Conservation (phyloP, 2,888 invertebrate genomes). For the Aporophyla lueneburgensis region DNA sequence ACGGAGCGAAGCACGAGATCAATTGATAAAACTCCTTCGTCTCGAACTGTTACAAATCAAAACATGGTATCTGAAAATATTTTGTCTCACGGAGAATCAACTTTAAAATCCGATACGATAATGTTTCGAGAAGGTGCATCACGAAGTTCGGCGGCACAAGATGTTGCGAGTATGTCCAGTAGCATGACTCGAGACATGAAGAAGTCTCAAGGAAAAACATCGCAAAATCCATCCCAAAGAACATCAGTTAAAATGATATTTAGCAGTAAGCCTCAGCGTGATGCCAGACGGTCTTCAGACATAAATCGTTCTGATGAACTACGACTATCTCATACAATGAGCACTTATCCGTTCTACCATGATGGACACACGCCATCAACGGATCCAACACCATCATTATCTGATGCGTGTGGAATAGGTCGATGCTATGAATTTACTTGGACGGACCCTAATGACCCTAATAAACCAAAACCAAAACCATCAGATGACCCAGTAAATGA, state of each 20-base stretch:
- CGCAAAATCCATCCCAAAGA: neutral
- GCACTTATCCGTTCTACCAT: slow-evolving; percentile 40
- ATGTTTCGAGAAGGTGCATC: neutral
- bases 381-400: neutral
- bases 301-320: fast-evolving
- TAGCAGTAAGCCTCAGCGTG: neutral
- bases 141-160: neutral
- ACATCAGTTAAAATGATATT: neutral
- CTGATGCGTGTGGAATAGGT: slow-evolving; percentile 30
- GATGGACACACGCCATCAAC: neutral
- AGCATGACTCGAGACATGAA: neutral
- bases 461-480: neutral
- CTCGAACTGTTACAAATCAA: neutral
- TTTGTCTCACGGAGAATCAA: neutral
- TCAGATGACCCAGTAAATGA: too few species aligned
- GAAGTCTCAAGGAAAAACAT: neutral
- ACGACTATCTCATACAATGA: slow-evolving; percentile 21
- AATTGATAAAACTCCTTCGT: too few species aligned
- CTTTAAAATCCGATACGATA: neutral
- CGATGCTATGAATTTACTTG: slow-evolving; percentile 25
- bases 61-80: neutral
- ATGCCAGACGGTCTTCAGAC: neutral
- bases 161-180: neutral
- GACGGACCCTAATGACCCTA: slow-evolving; percentile 9
- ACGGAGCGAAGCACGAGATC: neutral